A percentile compares a stretch with the other conserved stretches of the same genome.
Evolutionary conservation across 2,113 vertebrate genomes (phyloP).

Genomic region (Motacilla alba): DNA sequence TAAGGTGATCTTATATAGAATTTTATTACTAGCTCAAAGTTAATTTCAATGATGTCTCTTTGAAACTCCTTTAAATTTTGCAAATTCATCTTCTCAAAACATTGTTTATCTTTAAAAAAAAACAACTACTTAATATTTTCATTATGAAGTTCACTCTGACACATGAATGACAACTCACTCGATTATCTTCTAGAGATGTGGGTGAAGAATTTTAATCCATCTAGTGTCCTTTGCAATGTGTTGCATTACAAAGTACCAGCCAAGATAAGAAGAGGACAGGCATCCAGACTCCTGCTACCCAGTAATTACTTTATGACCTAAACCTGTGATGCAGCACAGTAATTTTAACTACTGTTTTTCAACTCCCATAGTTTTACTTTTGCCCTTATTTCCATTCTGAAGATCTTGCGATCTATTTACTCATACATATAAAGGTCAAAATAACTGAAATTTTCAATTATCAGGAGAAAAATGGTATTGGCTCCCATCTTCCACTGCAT

Average conservation of each 20-base stretch:
- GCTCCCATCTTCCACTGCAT: neutral
- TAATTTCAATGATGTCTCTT: neutral
- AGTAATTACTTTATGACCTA: neutral
- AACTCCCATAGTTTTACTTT: neutral
- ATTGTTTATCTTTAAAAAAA: slow-evolving; percentile 20
- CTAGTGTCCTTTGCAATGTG: neutral
- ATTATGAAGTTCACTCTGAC: neutral
- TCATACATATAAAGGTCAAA: neutral
- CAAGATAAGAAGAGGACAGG: neutral
- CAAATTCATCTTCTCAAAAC: neutral
- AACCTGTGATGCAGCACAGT: neutral
- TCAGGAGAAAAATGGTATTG: neutral
- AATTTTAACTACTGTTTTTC: neutral
- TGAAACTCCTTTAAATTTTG: neutral
- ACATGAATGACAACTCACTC: neutral
- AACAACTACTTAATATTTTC: neutral
- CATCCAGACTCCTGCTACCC: neutral
- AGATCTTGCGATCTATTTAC: neutral
- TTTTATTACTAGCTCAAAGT: neutral
- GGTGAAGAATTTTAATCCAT: neutral
- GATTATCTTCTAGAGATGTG: neutral
- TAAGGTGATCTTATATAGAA: neutral
- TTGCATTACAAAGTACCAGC: neutral
- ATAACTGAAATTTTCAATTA: neutral
- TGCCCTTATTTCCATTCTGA: neutral